A percentile compares a stretch with the other conserved stretches of the same genome.
These are phyloP conservation scores for Pogoniulus pusillus DNA, from an alignment of 2,797 vertebrate genomes.

Conservation along the genomic window DNA sequence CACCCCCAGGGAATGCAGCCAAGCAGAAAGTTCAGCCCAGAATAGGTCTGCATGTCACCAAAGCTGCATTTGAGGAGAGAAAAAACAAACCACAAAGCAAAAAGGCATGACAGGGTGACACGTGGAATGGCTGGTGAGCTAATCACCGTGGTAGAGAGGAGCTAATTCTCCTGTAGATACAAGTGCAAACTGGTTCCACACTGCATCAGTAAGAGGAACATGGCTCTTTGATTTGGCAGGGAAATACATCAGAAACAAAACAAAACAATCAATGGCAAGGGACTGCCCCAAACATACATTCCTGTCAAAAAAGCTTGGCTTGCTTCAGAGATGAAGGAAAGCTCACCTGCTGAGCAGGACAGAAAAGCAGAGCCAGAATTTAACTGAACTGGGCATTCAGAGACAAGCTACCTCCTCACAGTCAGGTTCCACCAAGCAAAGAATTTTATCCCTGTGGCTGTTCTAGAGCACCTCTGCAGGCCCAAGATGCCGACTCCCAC, in stretches of 20 bases:
- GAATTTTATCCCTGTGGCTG: accelerated
- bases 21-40: background rate
- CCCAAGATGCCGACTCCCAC: background rate
- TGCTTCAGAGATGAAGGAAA: accelerated
- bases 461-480: background rate
- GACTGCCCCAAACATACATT: background rate
- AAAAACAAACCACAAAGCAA: background rate
- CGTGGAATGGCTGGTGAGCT: accelerated
- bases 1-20: background rate
- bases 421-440: too few species aligned
- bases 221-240: background rate
- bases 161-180: background rate
- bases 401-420: background rate
- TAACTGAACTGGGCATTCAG: accelerated
- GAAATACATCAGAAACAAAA: background rate
- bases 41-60: background rate
- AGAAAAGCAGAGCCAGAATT: accelerated
- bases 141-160: accelerated
- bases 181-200: accelerated
- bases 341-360: accelerated
- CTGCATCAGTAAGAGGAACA: background rate
- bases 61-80: background rate
- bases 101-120: background rate
- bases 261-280: too few species aligned
- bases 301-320: too few species aligned